Percentiles rank a stretch among this genome's conserved stretches.
phyloP scores from a whole-genome alignment of 2,797 vertebrate species.

The Gymnopithys bicolor region DNA sequence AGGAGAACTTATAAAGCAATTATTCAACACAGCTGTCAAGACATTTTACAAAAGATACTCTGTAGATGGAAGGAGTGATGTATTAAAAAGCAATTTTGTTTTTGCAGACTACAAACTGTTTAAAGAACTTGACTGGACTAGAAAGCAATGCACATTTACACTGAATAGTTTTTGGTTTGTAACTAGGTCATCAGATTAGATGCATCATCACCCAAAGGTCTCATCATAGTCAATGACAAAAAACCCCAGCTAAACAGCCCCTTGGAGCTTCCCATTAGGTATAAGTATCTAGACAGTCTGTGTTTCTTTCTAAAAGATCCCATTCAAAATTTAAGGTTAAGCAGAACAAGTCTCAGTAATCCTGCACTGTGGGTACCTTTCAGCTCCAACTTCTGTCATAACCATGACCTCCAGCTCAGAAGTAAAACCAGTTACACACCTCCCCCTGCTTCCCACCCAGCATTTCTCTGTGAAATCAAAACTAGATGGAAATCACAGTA shows the following conservation, averaged over 20 bases:
- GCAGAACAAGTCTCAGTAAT: not conserved
- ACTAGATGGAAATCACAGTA: not conserved
- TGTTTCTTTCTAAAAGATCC: not conserved
- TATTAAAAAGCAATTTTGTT: not conserved
- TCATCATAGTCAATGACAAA: not conserved
- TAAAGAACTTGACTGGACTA: not conserved
- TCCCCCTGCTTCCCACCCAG: not conserved
- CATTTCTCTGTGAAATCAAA: not conserved
- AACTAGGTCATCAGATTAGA: slow-evolving; percentile 5
- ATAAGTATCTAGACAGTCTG: not conserved
- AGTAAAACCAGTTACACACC: not conserved
- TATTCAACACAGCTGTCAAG: not conserved
- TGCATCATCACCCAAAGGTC: not conserved
- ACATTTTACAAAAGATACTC: not conserved
- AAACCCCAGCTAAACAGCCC: not conserved
- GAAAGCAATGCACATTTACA: not conserved
- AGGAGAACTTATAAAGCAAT: not conserved
- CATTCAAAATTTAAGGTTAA: not conserved
- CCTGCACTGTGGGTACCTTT: not conserved
- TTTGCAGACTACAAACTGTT: not conserved
- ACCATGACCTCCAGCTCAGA: not conserved
- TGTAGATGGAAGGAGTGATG: not conserved
- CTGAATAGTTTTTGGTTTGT: not conserved
- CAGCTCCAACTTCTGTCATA: not conserved
- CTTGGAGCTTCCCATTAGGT: not conserved